Conservation (phyloP, 2,888 invertebrate species). For the Tuberolachnus salignus region DNA sequence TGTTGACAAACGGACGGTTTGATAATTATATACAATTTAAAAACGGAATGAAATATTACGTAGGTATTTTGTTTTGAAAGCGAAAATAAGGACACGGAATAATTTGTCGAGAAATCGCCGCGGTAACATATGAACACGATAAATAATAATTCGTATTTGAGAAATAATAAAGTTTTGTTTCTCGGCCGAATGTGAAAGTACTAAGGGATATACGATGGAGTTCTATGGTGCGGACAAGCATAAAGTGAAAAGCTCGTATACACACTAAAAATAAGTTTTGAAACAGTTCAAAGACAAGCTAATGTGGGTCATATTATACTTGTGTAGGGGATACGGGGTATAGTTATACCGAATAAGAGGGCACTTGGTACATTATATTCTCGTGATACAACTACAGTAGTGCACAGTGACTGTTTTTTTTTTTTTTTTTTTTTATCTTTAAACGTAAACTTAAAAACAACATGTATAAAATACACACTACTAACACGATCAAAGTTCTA, state of each 20-base stretch:
- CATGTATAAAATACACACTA: background rate
- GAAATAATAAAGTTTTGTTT: conserved; percentile 26
- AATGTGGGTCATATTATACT: conserved; percentile 37
- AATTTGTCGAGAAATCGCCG: no score
- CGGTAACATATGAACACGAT: background rate
- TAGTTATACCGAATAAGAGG: conserved; percentile 39
- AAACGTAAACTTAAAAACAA: conserved; percentile 18
- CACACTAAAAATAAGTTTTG: conserved; percentile 4
- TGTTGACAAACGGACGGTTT: no score
- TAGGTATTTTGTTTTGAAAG: background rate
- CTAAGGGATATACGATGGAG: background rate
- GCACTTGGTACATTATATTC: conserved; percentile 23
- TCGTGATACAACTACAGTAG: background rate
- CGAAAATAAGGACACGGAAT: no score
- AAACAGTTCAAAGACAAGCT: conserved; percentile 33
- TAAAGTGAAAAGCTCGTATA: background rate
- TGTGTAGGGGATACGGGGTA: conserved; percentile 21
- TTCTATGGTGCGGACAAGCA: background rate
- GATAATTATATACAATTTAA: no score
- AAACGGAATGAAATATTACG: background rate
- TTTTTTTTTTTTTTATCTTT: conserved; percentile 3
- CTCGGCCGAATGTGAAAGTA: background rate
- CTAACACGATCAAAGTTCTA: conserved; percentile 5
- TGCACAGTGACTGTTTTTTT: conserved; percentile 29
- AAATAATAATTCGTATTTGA: background rate